Base-by-base conservation (phyloP, 2,888 invertebrate species). In the Stenotaenia linearis region DNA sequence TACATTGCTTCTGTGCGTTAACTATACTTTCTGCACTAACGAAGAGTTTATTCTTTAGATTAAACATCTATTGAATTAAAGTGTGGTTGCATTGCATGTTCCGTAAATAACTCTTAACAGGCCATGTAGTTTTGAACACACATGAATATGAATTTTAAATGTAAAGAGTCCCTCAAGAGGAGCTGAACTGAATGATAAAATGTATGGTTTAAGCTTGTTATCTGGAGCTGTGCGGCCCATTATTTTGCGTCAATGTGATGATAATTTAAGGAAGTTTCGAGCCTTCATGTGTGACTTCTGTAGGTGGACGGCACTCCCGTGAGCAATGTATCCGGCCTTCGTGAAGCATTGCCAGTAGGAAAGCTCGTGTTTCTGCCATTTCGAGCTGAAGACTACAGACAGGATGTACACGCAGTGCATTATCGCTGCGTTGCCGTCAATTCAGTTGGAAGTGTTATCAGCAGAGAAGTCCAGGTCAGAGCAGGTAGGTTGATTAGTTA, bases 241-340 rank as follows among this genome's bases (percentile, higher is more conserved):
- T 28, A 69, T 69, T 69, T 12, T 12, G 9, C 25, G 10, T 69
- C n/a, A 28, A 69, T 69, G 69, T 25, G 25, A 69, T 69, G 23
- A 69, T 28, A 69, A 69, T 69, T 25, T 69, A 69, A 25, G 69
- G 12, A 1, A 69, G 69, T 69, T 69, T 28, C 23, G 25, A 28
- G 69, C 0, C 28, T 69, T 28, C 69, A 25, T 69, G 25, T 28
- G 15, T 25, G 69, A 4, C 28, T 75, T 76, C 50, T 77, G 35
- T 18, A 77, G 77, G 77, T 77, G 77, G 96, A 96, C 87, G 96
- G 96, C 80, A 92, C 92, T 80, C 94, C 95, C 81, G 94, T 97
- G 80, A 95, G 95, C 80, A 95, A 95, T 85, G 94, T 96, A 37
- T 94, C 95, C 82, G 96, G 93, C 83, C 88, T 95, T 80, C 89